phyloP scores from a whole-genome alignment of 2,888 invertebrate species.

The Gonocerus acuteangulatus region DNA sequence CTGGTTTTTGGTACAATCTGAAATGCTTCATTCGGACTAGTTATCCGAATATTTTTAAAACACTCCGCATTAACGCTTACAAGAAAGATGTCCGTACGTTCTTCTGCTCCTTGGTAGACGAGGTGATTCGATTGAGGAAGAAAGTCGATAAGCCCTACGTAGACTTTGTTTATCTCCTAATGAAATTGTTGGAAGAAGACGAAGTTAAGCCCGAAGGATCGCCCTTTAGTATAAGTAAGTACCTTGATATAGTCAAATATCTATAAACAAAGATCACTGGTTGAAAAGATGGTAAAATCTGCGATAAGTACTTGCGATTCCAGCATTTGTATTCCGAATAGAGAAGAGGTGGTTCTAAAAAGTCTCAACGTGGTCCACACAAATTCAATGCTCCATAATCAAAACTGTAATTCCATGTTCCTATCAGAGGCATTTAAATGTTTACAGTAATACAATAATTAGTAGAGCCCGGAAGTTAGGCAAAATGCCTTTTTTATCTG shows the following conservation, averaged over 20 bases:
- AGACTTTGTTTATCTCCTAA: conserved; percentile 39
- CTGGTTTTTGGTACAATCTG: conserved; percentile 20
- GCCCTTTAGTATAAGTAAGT: too few relatives aligned
- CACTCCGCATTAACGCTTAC: conserved; percentile 18
- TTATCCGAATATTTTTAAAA: conserved; percentile 22
- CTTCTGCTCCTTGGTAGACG: conserved; percentile 24
- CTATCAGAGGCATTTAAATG: too few relatives aligned
- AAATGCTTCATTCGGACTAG: conserved; percentile 18
- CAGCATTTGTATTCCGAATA: too few relatives aligned
- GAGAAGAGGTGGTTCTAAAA: too few relatives aligned
- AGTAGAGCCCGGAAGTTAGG: too few relatives aligned
- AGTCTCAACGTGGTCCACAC: too few relatives aligned
- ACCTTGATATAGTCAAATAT: background rate
- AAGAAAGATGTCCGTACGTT: conserved; percentile 9
- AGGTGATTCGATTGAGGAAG: conserved; percentile 39
- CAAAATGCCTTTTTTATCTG: too few relatives aligned
- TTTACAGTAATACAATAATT: too few relatives aligned
- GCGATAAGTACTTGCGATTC: too few relatives aligned
- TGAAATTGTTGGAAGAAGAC: conserved; percentile 35
- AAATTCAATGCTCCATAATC: too few relatives aligned
- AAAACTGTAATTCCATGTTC: too few relatives aligned
- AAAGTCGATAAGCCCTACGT: conserved; percentile 38
- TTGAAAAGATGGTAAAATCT: background rate
- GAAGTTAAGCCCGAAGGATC: background rate
- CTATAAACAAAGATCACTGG: background rate